A percentile compares a stretch with the other conserved stretches of the same genome.
These are phyloP conservation scores for Eupithecia pulchellata DNA, from an alignment of 2,888 invertebrate genomes.

Conservation along the genomic window DNA sequence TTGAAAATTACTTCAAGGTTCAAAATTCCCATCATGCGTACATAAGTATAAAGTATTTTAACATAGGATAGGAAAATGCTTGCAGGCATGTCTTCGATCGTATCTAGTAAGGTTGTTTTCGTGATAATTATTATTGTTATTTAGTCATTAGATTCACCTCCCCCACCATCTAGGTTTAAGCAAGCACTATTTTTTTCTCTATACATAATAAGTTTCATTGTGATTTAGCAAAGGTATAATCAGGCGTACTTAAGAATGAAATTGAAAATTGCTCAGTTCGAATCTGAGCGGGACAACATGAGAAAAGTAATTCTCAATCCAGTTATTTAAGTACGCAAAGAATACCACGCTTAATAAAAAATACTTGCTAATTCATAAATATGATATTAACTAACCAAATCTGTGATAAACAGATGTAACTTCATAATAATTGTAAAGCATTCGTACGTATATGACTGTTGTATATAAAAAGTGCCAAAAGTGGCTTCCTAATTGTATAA, in stretches of 20 bases:
- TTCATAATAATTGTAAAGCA: slow-evolving; percentile 25
- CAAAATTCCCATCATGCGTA: not conserved
- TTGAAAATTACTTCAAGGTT: not conserved
- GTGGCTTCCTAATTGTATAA: slow-evolving; percentile 59
- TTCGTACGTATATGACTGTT: slow-evolving; percentile 37
- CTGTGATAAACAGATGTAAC: slow-evolving; percentile 31
- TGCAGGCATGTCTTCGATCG: slow-evolving; percentile 27
- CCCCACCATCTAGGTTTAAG: slow-evolving; percentile 54
- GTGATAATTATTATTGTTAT: slow-evolving; percentile 54
- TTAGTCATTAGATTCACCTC: slow-evolving; percentile 55
- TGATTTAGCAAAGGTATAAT: not conserved
- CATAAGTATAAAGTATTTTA: slow-evolving; percentile 24
- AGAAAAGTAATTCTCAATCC: no score
- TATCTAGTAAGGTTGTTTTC: slow-evolving; percentile 40
- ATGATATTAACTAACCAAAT: slow-evolving; percentile 16
- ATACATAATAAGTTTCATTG: not conserved
- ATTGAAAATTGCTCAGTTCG: no score
- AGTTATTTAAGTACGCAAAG: no score
- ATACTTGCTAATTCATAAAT: not conserved
- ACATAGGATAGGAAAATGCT: slow-evolving; percentile 17
- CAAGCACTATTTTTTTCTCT: slow-evolving; percentile 33
- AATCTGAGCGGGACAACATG: no score
- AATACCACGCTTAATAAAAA: not conserved
- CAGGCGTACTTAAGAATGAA: not conserved
- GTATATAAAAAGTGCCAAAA: slow-evolving; percentile 67